Percentiles rank a stretch among this genome's conserved stretches.
Evolutionary conservation across 2,113 vertebrate genomes (phyloP).

Genomic region (Oncorhynchus tshawytscha): DNA sequence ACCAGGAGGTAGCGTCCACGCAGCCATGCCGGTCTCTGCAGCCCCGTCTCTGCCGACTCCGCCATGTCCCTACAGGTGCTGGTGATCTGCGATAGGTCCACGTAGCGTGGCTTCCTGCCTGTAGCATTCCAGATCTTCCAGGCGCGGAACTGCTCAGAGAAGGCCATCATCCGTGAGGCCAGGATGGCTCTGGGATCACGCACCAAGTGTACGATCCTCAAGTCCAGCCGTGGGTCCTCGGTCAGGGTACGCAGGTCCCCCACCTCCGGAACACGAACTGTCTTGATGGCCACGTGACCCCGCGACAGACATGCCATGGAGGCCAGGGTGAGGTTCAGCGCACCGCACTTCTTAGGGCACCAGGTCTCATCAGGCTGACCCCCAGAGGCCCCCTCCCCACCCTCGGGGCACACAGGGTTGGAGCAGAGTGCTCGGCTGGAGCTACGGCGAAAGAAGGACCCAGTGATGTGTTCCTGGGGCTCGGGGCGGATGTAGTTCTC

Average conservation of each 20-base stretch:
- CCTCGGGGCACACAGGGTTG: slow-evolving; percentile 69
- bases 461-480: slow-evolving; percentile 72
- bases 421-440: slow-evolving; percentile 78
- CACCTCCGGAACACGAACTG: slow-evolving; percentile 75
- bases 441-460: slow-evolving; percentile 72
- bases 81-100: slow-evolving; percentile 74
- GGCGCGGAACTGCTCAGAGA: slow-evolving; percentile 69
- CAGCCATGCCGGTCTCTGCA: slow-evolving; percentile 72
- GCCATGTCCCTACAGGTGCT: slow-evolving; percentile 74
- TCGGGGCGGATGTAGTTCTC: slow-evolving; percentile 76
- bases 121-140: slow-evolving; percentile 82
- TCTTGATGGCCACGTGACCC: slow-evolving; percentile 74
- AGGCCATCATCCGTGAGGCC: slow-evolving; percentile 75
- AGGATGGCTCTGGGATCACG: slow-evolving; percentile 81
- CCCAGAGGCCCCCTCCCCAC: not conserved
- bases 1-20: slow-evolving; percentile 75
- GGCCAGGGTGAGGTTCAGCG: slow-evolving; percentile 75
- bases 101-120: slow-evolving; percentile 68
- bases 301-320: slow-evolving; percentile 65
- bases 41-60: slow-evolving; percentile 66
- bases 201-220: slow-evolving; percentile 80
- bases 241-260: slow-evolving; percentile 71
- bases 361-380: slow-evolving; percentile 61
- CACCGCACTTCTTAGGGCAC: slow-evolving; percentile 72
- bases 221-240: slow-evolving; percentile 77